phyloP scores from a whole-genome alignment of 1,140 invertebrate species.

The Sycophila sp. region DNA sequence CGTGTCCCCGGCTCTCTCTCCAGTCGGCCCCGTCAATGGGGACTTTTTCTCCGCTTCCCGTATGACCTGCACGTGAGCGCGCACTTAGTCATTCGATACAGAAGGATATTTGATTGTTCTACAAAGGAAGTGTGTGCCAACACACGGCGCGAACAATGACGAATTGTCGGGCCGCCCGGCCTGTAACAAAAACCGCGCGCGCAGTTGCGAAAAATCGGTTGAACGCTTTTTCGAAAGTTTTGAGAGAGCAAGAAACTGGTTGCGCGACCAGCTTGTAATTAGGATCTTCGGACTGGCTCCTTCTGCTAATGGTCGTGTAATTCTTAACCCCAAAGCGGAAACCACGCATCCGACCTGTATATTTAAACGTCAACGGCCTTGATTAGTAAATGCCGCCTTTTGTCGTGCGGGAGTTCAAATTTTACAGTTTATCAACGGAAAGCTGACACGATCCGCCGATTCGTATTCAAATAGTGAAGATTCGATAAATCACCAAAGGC shows the following conservation, averaged over 20 bases:
- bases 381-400: no score
- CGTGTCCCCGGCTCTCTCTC: not conserved
- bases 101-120: conserved; percentile 7
- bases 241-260: not conserved
- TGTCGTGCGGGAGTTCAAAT: no score
- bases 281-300: no score
- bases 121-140: not conserved
- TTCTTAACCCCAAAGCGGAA: no score
- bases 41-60: conserved; percentile 15
- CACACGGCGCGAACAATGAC: not conserved
- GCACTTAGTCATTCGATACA: not conserved
- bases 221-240: not conserved
- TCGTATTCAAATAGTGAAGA: not conserved
- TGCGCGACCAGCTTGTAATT: not conserved
- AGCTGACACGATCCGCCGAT: no score
- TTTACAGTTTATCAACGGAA: no score
- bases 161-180: not conserved
- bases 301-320: no score
- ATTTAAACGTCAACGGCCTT: no score
- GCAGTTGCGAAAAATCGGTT: conserved; percentile 1
- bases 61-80: not conserved
- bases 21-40: not conserved
- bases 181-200: not conserved
- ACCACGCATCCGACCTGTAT: no score
- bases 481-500: not conserved